These are phyloP conservation scores for Zapornia atra DNA, from an alignment of 2,113 vertebrate genomes.

Conservation along the genomic window DNA sequence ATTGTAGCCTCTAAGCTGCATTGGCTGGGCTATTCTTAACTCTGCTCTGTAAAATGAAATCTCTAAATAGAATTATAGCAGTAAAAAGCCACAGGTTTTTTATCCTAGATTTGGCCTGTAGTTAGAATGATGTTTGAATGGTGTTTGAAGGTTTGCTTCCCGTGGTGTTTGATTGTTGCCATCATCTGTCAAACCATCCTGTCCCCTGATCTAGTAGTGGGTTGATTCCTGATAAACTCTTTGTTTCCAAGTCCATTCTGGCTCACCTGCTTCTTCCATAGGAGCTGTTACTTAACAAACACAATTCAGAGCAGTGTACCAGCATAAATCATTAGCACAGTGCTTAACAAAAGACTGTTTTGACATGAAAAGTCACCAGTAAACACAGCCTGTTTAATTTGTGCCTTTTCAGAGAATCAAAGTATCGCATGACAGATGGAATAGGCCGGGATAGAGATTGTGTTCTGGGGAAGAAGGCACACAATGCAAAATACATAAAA, in stretches of 20 bases:
- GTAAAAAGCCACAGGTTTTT: background rate
- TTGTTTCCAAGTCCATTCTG: background rate
- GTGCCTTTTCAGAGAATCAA: background rate
- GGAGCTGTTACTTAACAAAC: background rate
- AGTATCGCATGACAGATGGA: background rate
- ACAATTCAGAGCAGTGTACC: background rate
- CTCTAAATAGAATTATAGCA: background rate
- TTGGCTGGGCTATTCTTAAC: background rate
- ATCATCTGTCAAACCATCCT: background rate
- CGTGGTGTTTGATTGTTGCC: background rate
- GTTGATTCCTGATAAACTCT: background rate
- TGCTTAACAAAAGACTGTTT: background rate
- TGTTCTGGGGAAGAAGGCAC: background rate
- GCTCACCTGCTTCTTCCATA: background rate
- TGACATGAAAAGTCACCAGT: background rate
- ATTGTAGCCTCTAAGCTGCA: background rate
- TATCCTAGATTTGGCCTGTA: background rate
- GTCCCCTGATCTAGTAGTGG: background rate
- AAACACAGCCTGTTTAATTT: background rate
- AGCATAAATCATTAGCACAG: background rate
- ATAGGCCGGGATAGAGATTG: background rate
- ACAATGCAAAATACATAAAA: background rate
- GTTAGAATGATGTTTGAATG: background rate
- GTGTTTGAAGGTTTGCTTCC: background rate
- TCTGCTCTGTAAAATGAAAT: background rate